phyloP scores from a whole-genome alignment of 2,888 invertebrate genomes.

The Cerastoderma edule region DNA sequence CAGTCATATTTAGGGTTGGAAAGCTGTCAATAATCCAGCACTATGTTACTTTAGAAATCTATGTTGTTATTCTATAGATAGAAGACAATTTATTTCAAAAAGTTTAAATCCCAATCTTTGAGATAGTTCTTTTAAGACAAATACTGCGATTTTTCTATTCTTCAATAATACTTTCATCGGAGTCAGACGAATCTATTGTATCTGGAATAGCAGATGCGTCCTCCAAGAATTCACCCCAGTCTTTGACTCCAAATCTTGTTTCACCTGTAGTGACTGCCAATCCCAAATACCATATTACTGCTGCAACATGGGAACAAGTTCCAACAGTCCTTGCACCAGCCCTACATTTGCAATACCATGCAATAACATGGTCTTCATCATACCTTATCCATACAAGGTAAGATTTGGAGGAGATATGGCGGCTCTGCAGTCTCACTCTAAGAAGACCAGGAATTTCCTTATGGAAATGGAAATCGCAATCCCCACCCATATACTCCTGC shows the following conservation, averaged over 20 bases:
- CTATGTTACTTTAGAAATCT: too few relatives aligned
- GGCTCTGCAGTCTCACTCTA: too few relatives aligned
- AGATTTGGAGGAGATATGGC: too few relatives aligned
- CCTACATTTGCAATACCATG: slow-evolving; percentile 51
- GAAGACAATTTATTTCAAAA: too few relatives aligned
- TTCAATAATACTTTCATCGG: slow-evolving; percentile 14
- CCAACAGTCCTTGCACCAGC: slow-evolving; percentile 42
- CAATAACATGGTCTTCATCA: slow-evolving; percentile 11
- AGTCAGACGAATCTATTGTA: slow-evolving; percentile 30
- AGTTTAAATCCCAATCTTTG: too few relatives aligned
- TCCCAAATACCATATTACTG: slow-evolving; percentile 40
- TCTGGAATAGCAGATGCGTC: slow-evolving; percentile 31
- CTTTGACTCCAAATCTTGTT: slow-evolving; percentile 21
- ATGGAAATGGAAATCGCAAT: slow-evolving; percentile 10
- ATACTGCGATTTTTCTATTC: too few relatives aligned
- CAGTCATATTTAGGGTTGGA: too few relatives aligned
- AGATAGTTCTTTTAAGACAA: too few relatives aligned
- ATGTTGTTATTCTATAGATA: too few relatives aligned
- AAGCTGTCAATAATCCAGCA: too few relatives aligned
- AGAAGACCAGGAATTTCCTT: too few relatives aligned
- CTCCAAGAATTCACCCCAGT: slow-evolving; percentile 33
- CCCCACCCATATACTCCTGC: slow-evolving; percentile 42
- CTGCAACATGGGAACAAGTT: slow-evolving; percentile 42
- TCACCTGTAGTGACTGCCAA: slow-evolving; percentile 1
- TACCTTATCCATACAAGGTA: slow-evolving; percentile 40